phyloP scores from a whole-genome alignment of 2,113 vertebrate species.

The Nothoprocta perdicaria region DNA sequence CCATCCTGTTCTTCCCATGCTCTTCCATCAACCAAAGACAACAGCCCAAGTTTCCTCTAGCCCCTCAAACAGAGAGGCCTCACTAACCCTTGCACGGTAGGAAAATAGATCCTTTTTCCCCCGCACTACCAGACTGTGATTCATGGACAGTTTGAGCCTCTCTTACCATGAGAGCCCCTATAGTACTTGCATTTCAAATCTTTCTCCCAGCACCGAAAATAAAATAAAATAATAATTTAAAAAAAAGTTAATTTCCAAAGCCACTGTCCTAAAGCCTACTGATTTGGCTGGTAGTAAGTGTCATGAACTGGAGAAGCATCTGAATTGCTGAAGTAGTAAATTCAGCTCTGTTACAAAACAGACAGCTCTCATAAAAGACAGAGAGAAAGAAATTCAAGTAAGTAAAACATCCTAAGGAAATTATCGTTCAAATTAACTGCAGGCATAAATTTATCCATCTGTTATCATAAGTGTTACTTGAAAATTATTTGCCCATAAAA shows the following conservation, averaged over 20 bases:
- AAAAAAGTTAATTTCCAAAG: neutral
- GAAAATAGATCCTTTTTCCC: neutral
- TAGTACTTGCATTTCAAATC: neutral
- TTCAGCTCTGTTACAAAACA: slow-evolving; percentile 41
- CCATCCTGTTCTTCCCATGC: fast-evolving
- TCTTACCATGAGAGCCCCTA: neutral
- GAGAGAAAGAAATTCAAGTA: slow-evolving; percentile 19
- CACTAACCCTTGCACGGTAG: neutral
- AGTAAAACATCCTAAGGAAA: slow-evolving; percentile 72
- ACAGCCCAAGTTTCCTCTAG: neutral
- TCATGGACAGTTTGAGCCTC: neutral
- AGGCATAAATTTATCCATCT: slow-evolving; percentile 66
- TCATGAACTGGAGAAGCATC: slow-evolving; percentile 31
- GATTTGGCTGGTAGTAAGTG: slow-evolving; percentile 51
- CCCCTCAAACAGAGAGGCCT: neutral
- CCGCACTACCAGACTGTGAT: fast-evolving
- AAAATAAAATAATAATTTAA: no score
- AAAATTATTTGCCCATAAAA: slow-evolving; percentile 74
- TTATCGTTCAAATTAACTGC: slow-evolving; percentile 69
- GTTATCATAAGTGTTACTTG: slow-evolving; percentile 62
- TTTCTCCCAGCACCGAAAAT: neutral
- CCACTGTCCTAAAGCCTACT: slow-evolving; percentile 25
- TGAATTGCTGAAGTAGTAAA: slow-evolving; percentile 45
- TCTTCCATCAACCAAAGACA: neutral
- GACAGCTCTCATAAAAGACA: slow-evolving; percentile 59